Base-by-base conservation (phyloP, 1,140 invertebrate genomes). In the Sitodiplosis mosellana region DNA sequence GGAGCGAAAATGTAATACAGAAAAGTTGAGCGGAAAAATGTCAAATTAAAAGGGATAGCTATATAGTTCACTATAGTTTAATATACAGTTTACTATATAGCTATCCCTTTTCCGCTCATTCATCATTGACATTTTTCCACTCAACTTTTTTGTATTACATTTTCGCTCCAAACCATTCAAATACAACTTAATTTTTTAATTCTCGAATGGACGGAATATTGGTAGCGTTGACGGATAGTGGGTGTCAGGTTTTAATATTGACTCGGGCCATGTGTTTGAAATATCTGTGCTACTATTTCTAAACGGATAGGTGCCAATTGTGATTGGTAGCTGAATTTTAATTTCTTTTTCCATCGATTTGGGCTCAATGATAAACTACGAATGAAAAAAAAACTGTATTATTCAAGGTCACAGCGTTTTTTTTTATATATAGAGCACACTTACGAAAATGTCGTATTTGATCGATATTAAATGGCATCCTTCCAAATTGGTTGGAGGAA, bases 391-490 rank as follows among this genome's bases (percentile, higher is more conserved):
- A 38, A 33, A 33, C 21, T 48, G 22, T 21, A 48, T 48, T 27
- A 42, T 42, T 17, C 19, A 20, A 12, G 21, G 19, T 42, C 21
- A 42, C 21, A 19, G 40, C 19, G 14, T 42, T 42, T 17, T 42
- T 42, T 42, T 42, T 27, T 27, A 27, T 27, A 27, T 5, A 27
- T 27, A 27, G 27, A 10, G 3, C 27, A 27, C 54, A 82, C 86
- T 85, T 69, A 94, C 89, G 67, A 87, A 89, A 43, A 97, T 84
- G 64, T 92, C 87, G 63, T 97, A 97, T 55, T 90, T 79, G 51
- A 96, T 87, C 60, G 86, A 80, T 55, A 97, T 95, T 49, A 97
- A 76, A 65, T 91, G 86, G 63, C 91, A 96, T 36, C 90, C 91
- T 51, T 89, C 72, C n/a, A 96, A 70, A 71, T 93, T 91, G 18